Conservation (phyloP, 2,888 invertebrate genomes). For the Athalia rosae region DNA sequence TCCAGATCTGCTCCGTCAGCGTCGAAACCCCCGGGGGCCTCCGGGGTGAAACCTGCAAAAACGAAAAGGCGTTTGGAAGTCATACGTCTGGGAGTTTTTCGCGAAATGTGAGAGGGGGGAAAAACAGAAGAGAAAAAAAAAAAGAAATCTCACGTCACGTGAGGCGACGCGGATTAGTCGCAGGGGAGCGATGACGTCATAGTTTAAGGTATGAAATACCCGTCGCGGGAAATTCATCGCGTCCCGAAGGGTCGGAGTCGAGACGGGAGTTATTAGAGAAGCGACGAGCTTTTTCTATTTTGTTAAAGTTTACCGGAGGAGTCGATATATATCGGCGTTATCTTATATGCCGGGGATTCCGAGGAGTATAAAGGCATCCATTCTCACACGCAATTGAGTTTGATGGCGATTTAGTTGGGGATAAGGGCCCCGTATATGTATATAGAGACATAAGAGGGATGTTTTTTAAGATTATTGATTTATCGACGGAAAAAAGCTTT, state of each 20-base stretch:
- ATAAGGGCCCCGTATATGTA: constrained; percentile 16
- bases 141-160: too few relatives aligned
- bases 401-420: constrained; percentile 42
- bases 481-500: constrained; percentile 38
- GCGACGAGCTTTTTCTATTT: constrained; percentile 1
- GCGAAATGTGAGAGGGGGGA: constrained; percentile 7
- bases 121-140: background rate
- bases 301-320: constrained; percentile 22
- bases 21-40: constrained; percentile 34
- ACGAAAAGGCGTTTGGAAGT: constrained; percentile 12
- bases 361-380: constrained; percentile 36
- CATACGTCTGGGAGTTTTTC: constrained; percentile 27
- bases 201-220: too few relatives aligned
- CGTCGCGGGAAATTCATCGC: too few relatives aligned
- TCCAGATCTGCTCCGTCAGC: constrained; percentile 71
- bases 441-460: constrained; percentile 34
- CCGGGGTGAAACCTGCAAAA: constrained; percentile 6
- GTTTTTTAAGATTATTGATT: constrained; percentile 42
- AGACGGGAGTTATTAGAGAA: background rate
- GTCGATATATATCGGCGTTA: constrained; percentile 7
- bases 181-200: background rate
- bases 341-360: background rate
- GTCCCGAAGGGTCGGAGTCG: too few relatives aligned
- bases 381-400: constrained; percentile 43
- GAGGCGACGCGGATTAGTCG: too few relatives aligned